A percentile compares a stretch with the other conserved stretches of the same genome.
Evolutionary conservation across 2,113 vertebrate species (phyloP).

Genomic region (Paralichthys olivaceus): DNA sequence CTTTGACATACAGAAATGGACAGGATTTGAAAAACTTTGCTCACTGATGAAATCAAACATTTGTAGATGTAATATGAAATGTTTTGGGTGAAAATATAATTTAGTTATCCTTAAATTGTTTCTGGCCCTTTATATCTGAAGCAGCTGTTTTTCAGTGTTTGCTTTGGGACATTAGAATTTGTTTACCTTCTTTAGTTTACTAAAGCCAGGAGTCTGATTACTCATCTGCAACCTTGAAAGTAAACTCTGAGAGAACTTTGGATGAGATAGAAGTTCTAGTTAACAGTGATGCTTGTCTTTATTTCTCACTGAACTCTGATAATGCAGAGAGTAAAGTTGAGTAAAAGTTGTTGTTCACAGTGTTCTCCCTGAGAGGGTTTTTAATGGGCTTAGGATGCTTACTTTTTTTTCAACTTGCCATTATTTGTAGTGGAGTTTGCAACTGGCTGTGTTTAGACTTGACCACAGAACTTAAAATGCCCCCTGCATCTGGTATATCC

Average conservation of each 20-base stretch:
- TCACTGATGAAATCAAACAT: neutral
- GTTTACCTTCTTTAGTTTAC: conserved; percentile 13
- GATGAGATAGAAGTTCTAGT: neutral
- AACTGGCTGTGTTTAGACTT: neutral
- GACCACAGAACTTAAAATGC: neutral
- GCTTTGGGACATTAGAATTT: neutral
- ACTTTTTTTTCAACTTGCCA: neutral
- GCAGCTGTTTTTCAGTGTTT: conserved; percentile 3
- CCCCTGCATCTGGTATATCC: neutral
- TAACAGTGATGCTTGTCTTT: too few species aligned
- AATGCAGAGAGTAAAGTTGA: neutral
- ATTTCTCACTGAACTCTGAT: neutral
- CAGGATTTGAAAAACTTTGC: neutral
- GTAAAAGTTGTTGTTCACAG: neutral
- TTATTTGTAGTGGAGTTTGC: neutral
- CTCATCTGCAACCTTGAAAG: neutral
- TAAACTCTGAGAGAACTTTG: conserved; percentile 1
- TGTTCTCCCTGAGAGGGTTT: neutral
- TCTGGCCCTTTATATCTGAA: neutral
- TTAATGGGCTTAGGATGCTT: neutral
- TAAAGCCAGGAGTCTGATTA: neutral
- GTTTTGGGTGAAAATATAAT: too few species aligned
- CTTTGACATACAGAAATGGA: neutral
- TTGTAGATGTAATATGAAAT: neutral
- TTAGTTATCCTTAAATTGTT: neutral